These are phyloP conservation scores for Silvanus unidentatus DNA, from an alignment of 2,888 invertebrate genomes.

Conservation along the genomic window DNA sequence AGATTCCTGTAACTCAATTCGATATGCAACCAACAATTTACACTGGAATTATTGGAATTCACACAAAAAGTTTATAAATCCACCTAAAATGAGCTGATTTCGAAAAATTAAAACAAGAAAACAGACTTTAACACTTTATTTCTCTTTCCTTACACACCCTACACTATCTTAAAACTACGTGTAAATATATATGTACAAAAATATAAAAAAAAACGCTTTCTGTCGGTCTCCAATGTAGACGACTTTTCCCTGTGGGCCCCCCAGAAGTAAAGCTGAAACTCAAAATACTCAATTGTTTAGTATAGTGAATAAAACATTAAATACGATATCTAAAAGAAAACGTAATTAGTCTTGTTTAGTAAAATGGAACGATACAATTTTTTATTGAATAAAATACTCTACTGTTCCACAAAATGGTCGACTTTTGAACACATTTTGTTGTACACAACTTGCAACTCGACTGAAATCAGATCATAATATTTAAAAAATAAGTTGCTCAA, in stretches of 20 bases:
- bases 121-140: conserved; percentile 9
- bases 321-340: conserved; percentile 14
- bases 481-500: conserved; percentile 10
- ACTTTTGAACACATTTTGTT: conserved; percentile 14
- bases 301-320: conserved; percentile 11
- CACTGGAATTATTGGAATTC: too few species aligned
- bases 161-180: conserved; percentile 11
- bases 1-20: too few species aligned
- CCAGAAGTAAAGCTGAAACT: conserved; percentile 20
- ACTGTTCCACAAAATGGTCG: conserved; percentile 20
- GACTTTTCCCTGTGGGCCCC: too few species aligned
- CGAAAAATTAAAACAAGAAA: too few species aligned
- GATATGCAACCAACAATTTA: too few species aligned
- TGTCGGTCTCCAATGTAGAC: too few species aligned
- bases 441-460: conserved; percentile 18
- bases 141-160: conserved; percentile 20
- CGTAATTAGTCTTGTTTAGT: conserved; percentile 9
- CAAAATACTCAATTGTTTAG: conserved; percentile 23
- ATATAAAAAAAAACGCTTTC: not conserved
- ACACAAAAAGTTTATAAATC: too few species aligned
- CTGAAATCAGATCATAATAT: conserved; percentile 31
- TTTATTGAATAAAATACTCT: conserved; percentile 20
- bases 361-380: conserved; percentile 33
- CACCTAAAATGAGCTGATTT: too few species aligned
- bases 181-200: conserved; percentile 6